Conservation (phyloP, 2,888 invertebrate species). For the Trichopoda pennipes region DNA sequence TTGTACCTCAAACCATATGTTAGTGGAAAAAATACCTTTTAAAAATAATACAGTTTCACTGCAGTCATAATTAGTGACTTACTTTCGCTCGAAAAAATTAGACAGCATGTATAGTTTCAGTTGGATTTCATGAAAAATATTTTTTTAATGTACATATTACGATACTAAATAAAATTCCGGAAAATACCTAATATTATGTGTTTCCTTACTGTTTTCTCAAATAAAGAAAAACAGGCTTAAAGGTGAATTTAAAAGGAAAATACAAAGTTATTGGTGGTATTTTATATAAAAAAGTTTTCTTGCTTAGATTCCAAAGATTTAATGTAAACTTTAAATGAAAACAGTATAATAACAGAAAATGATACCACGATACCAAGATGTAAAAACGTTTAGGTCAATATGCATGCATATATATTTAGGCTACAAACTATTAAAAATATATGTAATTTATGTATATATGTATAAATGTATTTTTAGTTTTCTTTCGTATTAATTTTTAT, state of each 20-base stretch:
- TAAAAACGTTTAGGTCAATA: neutral
- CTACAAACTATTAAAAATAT: constrained; percentile 39
- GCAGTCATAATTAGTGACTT: too few species aligned
- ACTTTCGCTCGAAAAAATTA: too few species aligned
- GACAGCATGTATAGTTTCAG: too few species aligned
- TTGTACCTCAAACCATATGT: too few species aligned
- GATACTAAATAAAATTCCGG: too few species aligned
- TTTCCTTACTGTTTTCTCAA: too few species aligned
- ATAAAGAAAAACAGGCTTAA: too few species aligned
- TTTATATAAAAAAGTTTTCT: constrained; percentile 12
- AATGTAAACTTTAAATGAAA: constrained; percentile 26
- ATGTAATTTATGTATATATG: constrained; percentile 25
- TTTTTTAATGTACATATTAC: too few species aligned
- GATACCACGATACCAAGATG: constrained; percentile 55
- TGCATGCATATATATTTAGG: neutral
- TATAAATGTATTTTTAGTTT: neutral
- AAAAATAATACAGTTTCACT: too few species aligned
- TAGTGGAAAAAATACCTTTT: too few species aligned
- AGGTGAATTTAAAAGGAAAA: neutral
- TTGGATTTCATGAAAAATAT: too few species aligned
- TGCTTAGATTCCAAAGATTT: neutral
- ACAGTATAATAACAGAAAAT: constrained; percentile 40
- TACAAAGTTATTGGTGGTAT: neutral
- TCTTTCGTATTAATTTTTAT: constrained; percentile 26
- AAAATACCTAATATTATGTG: too few species aligned